phyloP scores from a whole-genome alignment of 2,888 invertebrate species.

The Acleris sparsana region DNA sequence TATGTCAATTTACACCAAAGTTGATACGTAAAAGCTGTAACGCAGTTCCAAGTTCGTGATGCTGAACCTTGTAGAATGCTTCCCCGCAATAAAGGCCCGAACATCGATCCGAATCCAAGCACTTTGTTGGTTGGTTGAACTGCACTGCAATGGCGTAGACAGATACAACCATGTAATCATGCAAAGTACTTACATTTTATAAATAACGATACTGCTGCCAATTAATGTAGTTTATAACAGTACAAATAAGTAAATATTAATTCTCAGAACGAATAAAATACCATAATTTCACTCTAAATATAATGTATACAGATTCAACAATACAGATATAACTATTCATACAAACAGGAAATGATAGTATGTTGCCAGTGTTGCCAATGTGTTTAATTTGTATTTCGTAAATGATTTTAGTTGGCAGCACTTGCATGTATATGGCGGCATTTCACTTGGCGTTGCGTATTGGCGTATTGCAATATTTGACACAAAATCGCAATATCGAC shows the following conservation, averaged over 20 bases:
- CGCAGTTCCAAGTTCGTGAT: constrained; percentile 87
- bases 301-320: background rate
- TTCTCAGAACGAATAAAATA: background rate
- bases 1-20: constrained; percentile 86
- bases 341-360: constrained; percentile 2
- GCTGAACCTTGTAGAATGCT: constrained; percentile 87
- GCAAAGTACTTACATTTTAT: constrained; percentile 17
- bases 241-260: background rate
- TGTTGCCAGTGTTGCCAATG: constrained; percentile 3
- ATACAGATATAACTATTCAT: background rate
- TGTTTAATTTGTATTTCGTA: background rate
- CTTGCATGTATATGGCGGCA: background rate
- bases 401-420: background rate
- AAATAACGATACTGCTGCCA: constrained; percentile 1
- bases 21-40: constrained; percentile 83
- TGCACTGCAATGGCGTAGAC: constrained; percentile 55
- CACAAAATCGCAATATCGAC: too few relatives aligned
- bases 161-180: constrained; percentile 21
- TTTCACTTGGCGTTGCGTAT: too few relatives aligned
- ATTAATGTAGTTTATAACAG: background rate
- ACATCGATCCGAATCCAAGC: constrained; percentile 86
- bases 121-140: constrained; percentile 63
- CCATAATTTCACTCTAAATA: background rate
- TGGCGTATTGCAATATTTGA: too few relatives aligned
- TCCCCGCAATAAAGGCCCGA: constrained; percentile 86